A percentile compares a stretch with the other conserved stretches of the same genome.
These are phyloP conservation scores for Aphidius ervi DNA, from an alignment of 1,140 invertebrate species.

Conservation along the genomic window DNA sequence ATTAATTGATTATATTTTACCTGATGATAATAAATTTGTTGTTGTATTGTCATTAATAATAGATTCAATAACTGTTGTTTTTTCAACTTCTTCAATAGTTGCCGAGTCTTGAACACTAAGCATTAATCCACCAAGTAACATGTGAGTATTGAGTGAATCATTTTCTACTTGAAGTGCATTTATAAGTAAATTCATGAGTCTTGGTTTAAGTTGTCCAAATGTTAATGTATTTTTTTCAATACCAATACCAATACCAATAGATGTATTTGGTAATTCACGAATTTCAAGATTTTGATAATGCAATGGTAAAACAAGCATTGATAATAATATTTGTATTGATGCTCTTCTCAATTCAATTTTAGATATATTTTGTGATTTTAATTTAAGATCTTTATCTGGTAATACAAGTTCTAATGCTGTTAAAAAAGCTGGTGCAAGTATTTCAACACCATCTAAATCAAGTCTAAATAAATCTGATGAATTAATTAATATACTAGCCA, in stretches of 20 bases:
- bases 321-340: constrained; percentile 84
- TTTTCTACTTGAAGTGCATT: constrained; percentile 82
- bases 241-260: constrained; percentile 47
- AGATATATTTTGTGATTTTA: constrained; percentile 61
- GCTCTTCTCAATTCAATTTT: constrained; percentile 81
- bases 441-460: constrained; percentile 89
- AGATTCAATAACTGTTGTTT: constrained; percentile 55
- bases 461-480: constrained; percentile 78
- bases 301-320: constrained; percentile 82
- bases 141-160: constrained; percentile 85
- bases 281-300: constrained; percentile 84
- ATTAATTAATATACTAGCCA: constrained; percentile 77
- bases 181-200: constrained; percentile 80
- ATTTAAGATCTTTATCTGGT: constrained; percentile 70
- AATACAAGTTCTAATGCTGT: constrained; percentile 84
- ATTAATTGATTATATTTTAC: constrained; percentile 48
- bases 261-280: constrained; percentile 62
- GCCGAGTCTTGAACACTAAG: constrained; percentile 80
- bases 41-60: constrained; percentile 55
- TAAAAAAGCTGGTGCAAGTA: constrained; percentile 85
- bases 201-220: constrained; percentile 76
- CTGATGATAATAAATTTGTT: constrained; percentile 67
- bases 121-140: constrained; percentile 78
- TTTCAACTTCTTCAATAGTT: constrained; percentile 69
- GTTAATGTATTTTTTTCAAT: constrained; percentile 54